A percentile compares a stretch with the other conserved stretches of the same genome.
Conservation (phyloP, 2,113 vertebrate species). For the Chlorodrepanis virens region DNA sequence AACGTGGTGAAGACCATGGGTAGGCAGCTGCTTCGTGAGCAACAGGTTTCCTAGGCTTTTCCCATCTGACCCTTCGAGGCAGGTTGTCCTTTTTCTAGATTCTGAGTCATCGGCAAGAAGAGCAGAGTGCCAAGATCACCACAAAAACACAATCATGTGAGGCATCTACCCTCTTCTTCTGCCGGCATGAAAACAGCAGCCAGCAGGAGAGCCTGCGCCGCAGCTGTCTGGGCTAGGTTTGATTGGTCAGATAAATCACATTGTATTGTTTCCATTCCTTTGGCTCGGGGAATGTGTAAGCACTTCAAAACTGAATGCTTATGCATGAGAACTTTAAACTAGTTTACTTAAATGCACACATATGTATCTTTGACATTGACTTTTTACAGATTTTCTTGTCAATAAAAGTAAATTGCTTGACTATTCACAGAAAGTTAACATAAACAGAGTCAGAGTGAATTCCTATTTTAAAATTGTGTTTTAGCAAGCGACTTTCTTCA, state of each 20-base stretch:
- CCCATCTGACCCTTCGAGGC: background rate
- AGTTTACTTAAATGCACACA: slow-evolving; percentile 58
- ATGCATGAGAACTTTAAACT: slow-evolving; percentile 53
- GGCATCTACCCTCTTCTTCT: background rate
- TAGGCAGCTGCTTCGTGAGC: background rate
- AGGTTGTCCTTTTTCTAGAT: background rate
- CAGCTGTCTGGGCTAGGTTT: slow-evolving; percentile 55
- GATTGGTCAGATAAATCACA: slow-evolving; percentile 67
- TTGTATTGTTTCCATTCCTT: slow-evolving; percentile 64
- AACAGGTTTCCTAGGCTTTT: background rate
- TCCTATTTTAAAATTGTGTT: background rate
- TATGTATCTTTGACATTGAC: slow-evolving; percentile 38
- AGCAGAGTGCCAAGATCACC: background rate
- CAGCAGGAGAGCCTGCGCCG: slow-evolving; percentile 16
- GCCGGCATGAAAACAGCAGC: background rate
- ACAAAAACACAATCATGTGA: background rate
- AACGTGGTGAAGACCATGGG: background rate
- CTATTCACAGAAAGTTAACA: slow-evolving; percentile 51
- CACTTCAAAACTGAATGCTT: slow-evolving; percentile 58
- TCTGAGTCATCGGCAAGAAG: background rate
- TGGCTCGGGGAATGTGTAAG: slow-evolving; percentile 53
- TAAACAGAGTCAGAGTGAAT: slow-evolving; percentile 5
- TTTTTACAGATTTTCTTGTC: slow-evolving; percentile 59
- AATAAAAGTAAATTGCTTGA: slow-evolving; percentile 46
- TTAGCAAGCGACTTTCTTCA: background rate